Conservation (phyloP, 2,113 vertebrate genomes). For the Pelusios castaneus region DNA sequence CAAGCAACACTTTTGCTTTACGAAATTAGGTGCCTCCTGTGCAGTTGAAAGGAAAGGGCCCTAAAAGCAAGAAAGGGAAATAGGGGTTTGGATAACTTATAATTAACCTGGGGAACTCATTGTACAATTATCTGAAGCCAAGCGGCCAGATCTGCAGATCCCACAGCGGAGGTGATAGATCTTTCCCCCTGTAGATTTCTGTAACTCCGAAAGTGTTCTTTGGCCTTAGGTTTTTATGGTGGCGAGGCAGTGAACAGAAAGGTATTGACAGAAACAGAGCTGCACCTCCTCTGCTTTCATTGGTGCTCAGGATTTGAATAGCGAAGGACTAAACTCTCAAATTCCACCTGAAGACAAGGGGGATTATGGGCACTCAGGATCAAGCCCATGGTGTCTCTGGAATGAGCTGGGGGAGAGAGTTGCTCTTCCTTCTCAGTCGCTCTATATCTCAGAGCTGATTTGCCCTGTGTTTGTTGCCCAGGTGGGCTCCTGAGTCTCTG, state of each 20-base stretch:
- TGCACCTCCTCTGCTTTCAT: constrained; percentile 15
- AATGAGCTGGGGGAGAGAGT: accelerated
- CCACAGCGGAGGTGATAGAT: neutral
- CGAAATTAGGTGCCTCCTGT: neutral
- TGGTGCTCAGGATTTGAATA: neutral
- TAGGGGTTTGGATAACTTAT: neutral
- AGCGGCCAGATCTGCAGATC: neutral
- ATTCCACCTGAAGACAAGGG: neutral
- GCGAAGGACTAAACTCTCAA: neutral
- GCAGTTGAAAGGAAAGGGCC: neutral
- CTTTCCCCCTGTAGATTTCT: neutral
- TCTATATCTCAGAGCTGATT: neutral
- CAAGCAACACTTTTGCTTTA: no score
- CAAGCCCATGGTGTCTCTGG: neutral
- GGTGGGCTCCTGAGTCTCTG: neutral
- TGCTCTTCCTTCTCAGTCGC: neutral
- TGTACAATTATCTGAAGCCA: neutral
- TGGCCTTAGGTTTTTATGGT: constrained; percentile 26
- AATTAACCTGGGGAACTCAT: neutral
- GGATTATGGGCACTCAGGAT: neutral
- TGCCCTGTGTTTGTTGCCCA: neutral
- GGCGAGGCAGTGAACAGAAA: neutral
- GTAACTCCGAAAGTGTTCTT: neutral
- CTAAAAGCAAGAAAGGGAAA: neutral
- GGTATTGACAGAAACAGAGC: neutral